Percentiles rank a stretch among this genome's conserved stretches.
phyloP scores from a whole-genome alignment of 2,797 vertebrate genomes.

The Bovichtus diacanthus region DNA sequence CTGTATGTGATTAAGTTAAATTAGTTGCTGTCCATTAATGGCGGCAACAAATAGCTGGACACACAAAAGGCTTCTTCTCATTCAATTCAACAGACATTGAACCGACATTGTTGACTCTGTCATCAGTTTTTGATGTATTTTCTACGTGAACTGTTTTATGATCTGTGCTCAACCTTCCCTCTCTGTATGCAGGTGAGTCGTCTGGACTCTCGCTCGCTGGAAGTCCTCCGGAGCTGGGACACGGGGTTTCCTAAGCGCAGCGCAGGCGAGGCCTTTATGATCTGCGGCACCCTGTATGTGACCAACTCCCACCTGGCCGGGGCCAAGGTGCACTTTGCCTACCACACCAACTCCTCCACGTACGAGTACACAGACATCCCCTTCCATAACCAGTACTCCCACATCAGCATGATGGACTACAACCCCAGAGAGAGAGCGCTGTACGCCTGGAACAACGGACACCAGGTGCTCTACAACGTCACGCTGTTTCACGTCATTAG shows the following conservation, averaged over 20 bases:
- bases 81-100: background rate
- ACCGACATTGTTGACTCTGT: constrained; percentile 1
- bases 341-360: constrained; percentile 93
- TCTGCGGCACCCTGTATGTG: constrained; percentile 96
- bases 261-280: constrained; percentile 97
- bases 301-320: constrained; percentile 97
- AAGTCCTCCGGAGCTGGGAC: constrained; percentile 93
- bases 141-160: background rate
- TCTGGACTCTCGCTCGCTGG: constrained; percentile 90
- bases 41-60: no score
- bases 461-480: constrained; percentile 97
- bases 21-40: background rate
- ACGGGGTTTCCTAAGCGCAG: constrained; percentile 97
- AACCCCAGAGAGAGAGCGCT: constrained; percentile 94
- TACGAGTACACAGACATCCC: constrained; percentile 97
- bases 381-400: constrained; percentile 98
- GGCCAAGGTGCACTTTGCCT: constrained; percentile 96
- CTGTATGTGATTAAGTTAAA: background rate
- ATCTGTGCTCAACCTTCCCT: background rate
- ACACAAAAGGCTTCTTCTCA: background rate
- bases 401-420: constrained; percentile 99
- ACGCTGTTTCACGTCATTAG: constrained; percentile 95
- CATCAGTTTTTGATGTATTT: background rate
- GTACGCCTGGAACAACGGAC: constrained; percentile 98
- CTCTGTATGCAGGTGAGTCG: constrained; percentile 87